These are phyloP conservation scores for Nasonia vitripennis DNA, from an alignment of 1,140 invertebrate genomes.

Conservation along the genomic window DNA sequence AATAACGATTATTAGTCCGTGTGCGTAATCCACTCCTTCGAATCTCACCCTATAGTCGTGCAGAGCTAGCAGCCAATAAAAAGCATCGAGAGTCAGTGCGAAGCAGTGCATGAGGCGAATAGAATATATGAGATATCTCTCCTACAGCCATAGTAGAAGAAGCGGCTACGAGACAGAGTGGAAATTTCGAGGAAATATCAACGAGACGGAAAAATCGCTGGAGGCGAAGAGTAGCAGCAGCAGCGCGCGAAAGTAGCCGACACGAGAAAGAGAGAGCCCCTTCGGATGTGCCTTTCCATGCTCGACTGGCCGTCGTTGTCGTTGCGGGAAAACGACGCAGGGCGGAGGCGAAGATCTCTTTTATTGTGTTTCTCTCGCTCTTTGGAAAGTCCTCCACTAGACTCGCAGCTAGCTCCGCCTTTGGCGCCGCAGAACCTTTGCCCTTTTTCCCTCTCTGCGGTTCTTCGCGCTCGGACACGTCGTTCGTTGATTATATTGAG, in stretches of 20 bases:
- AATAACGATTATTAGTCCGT: no score
- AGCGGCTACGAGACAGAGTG: not conserved
- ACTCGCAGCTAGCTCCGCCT: constrained; percentile 8
- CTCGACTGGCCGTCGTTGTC: not conserved
- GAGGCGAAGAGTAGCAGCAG: not conserved
- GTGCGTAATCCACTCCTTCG: no score
- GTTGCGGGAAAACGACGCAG: not conserved
- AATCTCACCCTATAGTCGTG: no score
- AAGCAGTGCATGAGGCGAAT: no score
- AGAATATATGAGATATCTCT: no score
- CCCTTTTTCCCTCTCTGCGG: not conserved
- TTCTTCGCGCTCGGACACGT: not conserved
- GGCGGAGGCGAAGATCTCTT: not conserved
- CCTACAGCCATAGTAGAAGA: no score
- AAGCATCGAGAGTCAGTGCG: no score
- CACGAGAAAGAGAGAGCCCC: no score
- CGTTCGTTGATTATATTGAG: no score
- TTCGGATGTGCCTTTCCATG: not conserved
- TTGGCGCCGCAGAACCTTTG: constrained; percentile 33
- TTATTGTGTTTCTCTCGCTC: no score
- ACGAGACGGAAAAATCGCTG: constrained; percentile 33
- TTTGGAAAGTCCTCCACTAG: no score
- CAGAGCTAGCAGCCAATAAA: no score
- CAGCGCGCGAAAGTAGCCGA: constrained; percentile 19
- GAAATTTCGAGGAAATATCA: constrained; percentile 11